phyloP scores from a whole-genome alignment of 2,888 invertebrate species.

The Epinotia demarniana region DNA sequence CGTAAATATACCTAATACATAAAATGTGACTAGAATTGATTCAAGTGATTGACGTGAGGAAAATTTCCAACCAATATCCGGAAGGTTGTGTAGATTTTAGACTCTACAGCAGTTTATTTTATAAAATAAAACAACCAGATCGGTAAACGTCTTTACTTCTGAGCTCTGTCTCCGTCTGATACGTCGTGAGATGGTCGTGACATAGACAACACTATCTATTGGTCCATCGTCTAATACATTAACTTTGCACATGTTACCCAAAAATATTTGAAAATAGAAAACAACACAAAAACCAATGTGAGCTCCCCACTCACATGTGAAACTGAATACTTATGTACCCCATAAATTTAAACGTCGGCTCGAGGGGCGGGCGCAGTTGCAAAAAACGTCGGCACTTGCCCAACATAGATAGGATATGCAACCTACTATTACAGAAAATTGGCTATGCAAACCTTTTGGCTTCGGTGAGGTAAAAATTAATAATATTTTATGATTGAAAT shows the following conservation, averaged over 20 bases:
- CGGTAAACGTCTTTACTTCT: not conserved
- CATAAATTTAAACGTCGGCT: constrained; percentile 67
- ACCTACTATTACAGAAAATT: constrained; percentile 82
- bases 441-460: constrained; percentile 68
- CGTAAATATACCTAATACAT: too few species aligned
- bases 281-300: constrained; percentile 20
- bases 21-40: too few species aligned
- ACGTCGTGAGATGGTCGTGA: too few species aligned
- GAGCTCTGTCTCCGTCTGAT: not conserved
- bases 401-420: constrained; percentile 80
- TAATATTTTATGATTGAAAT: not conserved
- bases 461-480: constrained; percentile 1
- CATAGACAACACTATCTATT: not conserved
- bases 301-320: constrained; percentile 33
- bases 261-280: constrained; percentile 27
- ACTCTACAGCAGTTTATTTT: not conserved
- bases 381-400: constrained; percentile 79
- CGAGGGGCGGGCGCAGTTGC: constrained; percentile 68
- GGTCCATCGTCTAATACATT: not conserved
- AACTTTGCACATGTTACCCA: constrained; percentile 20
- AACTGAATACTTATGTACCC: constrained; percentile 54
- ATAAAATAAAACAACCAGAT: not conserved
- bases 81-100: too few species aligned
- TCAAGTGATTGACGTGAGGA: too few species aligned
- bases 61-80: too few species aligned